A percentile compares a stretch with the other conserved stretches of the same genome.
phyloP scores from a whole-genome alignment of 37 sponge, comb jelly and placozoan species.

The Spongia lamella region DNA sequence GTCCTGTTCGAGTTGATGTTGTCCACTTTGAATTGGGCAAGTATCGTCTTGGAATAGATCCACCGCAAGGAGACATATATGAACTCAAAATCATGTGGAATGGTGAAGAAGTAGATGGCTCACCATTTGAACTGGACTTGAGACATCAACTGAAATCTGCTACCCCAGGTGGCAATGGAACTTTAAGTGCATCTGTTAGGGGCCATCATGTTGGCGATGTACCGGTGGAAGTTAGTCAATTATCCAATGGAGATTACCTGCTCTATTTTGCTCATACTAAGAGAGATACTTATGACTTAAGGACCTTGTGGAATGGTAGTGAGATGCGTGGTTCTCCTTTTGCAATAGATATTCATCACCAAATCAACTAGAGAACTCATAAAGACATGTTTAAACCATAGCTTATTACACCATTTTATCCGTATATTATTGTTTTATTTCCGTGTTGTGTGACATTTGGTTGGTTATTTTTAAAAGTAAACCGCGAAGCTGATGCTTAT shows the following conservation, averaged over 20 bases:
- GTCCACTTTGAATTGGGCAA: background rate
- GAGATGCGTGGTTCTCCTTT: slow-evolving; percentile 20
- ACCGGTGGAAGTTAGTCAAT: slow-evolving; percentile 14
- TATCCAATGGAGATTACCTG: background rate
- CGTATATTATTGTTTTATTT: too few species aligned
- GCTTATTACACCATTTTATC: too few species aligned
- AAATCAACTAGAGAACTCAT: too few species aligned
- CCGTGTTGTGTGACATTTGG: too few species aligned
- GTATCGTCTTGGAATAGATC: slow-evolving; percentile 35
- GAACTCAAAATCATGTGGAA: slow-evolving; percentile 31
- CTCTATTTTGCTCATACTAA: background rate
- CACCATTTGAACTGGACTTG: slow-evolving; percentile 60
- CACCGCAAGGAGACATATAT: slow-evolving; percentile 50
- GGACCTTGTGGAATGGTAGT: slow-evolving; percentile 25
- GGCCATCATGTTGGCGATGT: slow-evolving; percentile 9
- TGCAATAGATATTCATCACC: too few species aligned
- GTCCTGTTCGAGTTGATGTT: slow-evolving; percentile 37
- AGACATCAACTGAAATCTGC: slow-evolving; percentile 9
- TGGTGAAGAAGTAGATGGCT: slow-evolving; percentile 37
- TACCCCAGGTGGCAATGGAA: slow-evolving; percentile 37
- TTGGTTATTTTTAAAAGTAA: too few species aligned
- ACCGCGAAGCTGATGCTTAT: too few species aligned
- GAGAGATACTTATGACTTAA: slow-evolving; percentile 24
- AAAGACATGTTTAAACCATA: too few species aligned
- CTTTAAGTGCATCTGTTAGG: slow-evolving; percentile 19